Evolutionary conservation across 2,888 invertebrate genomes (phyloP).

Genomic region (Aspidiotus destructor): DNA sequence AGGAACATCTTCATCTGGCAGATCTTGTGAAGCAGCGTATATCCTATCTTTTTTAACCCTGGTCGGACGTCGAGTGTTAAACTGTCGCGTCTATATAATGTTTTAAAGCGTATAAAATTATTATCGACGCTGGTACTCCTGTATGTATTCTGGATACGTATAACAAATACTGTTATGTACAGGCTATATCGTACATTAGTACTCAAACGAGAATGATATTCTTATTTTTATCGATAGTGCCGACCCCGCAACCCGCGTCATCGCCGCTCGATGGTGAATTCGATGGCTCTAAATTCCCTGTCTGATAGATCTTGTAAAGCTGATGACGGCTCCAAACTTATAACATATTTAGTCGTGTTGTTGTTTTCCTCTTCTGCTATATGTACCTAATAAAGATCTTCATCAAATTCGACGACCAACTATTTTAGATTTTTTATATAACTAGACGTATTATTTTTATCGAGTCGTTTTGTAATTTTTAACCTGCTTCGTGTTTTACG

Average conservation of each 20-base stretch:
- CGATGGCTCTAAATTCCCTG: conserved; percentile 2
- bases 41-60: neutral
- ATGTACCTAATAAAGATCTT: conserved; percentile 2
- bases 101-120: neutral
- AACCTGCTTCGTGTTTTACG: neutral
- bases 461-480: neutral
- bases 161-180: neutral
- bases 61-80: conserved; percentile 18
- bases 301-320: neutral
- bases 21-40: conserved; percentile 1
- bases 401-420: neutral
- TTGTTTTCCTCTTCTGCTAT: neutral
- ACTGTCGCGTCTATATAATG: neutral
- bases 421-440: no score
- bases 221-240: neutral
- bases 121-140: neutral
- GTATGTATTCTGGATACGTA: neutral
- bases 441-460: no score
- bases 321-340: neutral
- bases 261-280: neutral
- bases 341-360: neutral
- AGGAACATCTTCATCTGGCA: conserved; percentile 26
- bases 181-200: no score
- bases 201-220: neutral
- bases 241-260: neutral